Base-by-base conservation (phyloP, 1,140 invertebrate genomes). In the Hestina assimilis region DNA sequence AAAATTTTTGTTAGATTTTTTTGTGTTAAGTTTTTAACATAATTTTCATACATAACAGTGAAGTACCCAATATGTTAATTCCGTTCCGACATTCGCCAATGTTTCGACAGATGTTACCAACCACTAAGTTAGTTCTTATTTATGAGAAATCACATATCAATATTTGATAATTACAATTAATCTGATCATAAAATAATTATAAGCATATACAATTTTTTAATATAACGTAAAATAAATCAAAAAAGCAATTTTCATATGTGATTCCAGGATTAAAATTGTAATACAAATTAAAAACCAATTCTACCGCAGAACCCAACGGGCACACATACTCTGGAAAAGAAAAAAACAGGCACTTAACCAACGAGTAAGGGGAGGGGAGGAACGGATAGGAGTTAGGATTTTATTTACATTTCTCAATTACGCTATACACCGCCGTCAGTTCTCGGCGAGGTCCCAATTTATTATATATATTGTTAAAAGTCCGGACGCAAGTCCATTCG, bases 241-340 rank as follows among this genome's bases (percentile, higher is more conserved):
- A n/a, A n/a, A n/a, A n/a, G n/a, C n/a, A n/a, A n/a, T n/a, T n/a
- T n/a, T n/a, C n/a, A n/a, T n/a, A n/a, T n/a, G n/a, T n/a, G n/a
- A n/a, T n/a, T n/a, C 66, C 66, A 45, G 59, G 63, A 35, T 53
- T 48, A 48, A 61, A 63, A 63, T 52, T 65, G 65, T 61, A 63
- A 59, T 60, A 74, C 55, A 69, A 65, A 58, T 17, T 61, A 62
- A 73, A 77, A 79, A 72, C 70, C 69, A 72, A 77, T 45, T 75
- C 80, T 83, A 86, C 79, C 75, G 71, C 75, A 79, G 72, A 68
- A 74, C 75, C 79, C 72, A 79, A 75, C 48, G 59, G 52, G 72
- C 70, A 79, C 67, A 75, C 58, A 77, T 55, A 66, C 54, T 75
- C 79, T 82, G 72, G 56, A 83, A 79, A 75, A 75, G 71, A 65